Percentiles rank a stretch among this genome's conserved stretches.
These are phyloP conservation scores for Wasmannia auropunctata DNA, from an alignment of 1,140 invertebrate genomes.

Conservation along the genomic window DNA sequence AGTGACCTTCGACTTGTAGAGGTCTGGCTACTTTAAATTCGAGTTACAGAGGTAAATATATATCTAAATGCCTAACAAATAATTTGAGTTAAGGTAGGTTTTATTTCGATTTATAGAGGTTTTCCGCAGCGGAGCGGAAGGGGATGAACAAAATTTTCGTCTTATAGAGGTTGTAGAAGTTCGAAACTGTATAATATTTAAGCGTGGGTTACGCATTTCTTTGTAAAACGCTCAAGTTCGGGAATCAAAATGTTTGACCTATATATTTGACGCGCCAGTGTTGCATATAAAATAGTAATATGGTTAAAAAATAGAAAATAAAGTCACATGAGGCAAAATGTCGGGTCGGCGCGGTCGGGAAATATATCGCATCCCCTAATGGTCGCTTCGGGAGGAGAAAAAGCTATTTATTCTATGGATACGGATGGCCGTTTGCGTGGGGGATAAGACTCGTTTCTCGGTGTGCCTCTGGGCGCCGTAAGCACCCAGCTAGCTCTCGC, in stretches of 20 bases:
- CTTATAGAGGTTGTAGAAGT: too few species aligned
- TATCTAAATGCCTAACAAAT: too few species aligned
- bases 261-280: not conserved
- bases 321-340: slow-evolving; percentile 38
- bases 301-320: slow-evolving; percentile 47
- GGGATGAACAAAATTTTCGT: too few species aligned
- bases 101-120: too few species aligned
- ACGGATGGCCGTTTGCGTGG: slow-evolving; percentile 60
- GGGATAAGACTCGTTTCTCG: slow-evolving; percentile 69
- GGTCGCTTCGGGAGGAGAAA: slow-evolving; percentile 61
- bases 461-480: slow-evolving; percentile 67
- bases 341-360: slow-evolving; percentile 12
- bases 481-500: slow-evolving; percentile 67
- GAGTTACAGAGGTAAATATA: too few species aligned
- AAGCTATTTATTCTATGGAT: slow-evolving; percentile 69
- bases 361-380: slow-evolving; percentile 63
- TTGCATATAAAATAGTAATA: not conserved
- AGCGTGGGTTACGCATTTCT: not conserved
- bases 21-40: too few species aligned
- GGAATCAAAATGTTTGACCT: not conserved
- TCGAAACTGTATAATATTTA: too few species aligned
- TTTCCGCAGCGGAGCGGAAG: too few species aligned
- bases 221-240: not conserved
- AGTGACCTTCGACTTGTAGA: too few species aligned
- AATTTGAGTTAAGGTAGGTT: too few species aligned